Evolutionary conservation across 2,888 invertebrate genomes (phyloP), one percentile per base, ranked within the genome.

Genomic region (Lordiphosa fenestrarum): DNA sequence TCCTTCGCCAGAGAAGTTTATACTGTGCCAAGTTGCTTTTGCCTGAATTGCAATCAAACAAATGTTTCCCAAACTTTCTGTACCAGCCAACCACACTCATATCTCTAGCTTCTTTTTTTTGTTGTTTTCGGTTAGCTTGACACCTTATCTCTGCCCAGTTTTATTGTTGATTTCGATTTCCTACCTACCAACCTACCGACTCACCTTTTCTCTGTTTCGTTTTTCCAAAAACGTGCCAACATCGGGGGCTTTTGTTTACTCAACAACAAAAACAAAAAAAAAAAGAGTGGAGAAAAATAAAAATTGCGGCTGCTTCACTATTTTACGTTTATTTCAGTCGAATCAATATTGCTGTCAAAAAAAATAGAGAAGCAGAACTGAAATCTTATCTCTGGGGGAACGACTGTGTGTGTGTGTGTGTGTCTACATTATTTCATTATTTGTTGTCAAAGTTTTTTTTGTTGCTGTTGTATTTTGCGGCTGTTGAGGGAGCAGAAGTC

Each of bases 271-370:
- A n/a, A n/a, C n/a, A 64, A 65, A 66, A 47, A 57, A 48, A 48
- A 35, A 37, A 25, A 42, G 30, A 30, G 30, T 30, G 30, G 38
- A 47, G 23, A 25, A n/a, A n/a, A n/a, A 54, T 6, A 48, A 36
- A 71, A 71, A 76, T 76, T 76, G 65, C 69, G 56, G 52, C 72
- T 50, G 64, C 47, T 48, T 39, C 39, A 47, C 30, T 46, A 56
- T 64, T 69, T 60, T 57, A 50, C 47, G 51, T 68, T 62, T 50
- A 59, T 62, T 81, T 71, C 55, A 62, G 63, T 76, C 69, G 67
- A 80, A 83, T 82, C 85, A 78, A 84, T 80, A 80, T 75, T 85
- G 75, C 84, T 83, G 85, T 80, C 80, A 78, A 83, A 71, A 71
- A 15, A 66, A 48, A 51, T 48, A 54, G 52, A 51, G 39, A 12